Base-by-base conservation (phyloP, 2,113 vertebrate genomes). In the Tetrax tetrax region DNA sequence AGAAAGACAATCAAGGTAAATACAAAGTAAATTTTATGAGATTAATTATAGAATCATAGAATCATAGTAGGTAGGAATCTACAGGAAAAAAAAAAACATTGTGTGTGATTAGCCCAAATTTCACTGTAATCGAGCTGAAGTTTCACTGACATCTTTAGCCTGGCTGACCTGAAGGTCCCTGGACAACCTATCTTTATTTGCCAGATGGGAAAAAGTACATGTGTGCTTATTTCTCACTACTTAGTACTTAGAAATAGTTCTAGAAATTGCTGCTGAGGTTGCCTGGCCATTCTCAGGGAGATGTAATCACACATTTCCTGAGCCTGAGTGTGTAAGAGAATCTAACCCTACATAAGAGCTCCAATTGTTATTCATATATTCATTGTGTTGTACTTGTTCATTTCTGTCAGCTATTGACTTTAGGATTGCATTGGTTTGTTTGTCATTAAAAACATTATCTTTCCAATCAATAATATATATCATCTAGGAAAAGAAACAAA, bases 381-480 rank as follows among this genome's bases (percentile, higher is more conserved):
- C 95, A 97, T 95, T 93, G 60, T 87, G 47, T 82, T 93, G 31
- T 48, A 78, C 70, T 90, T 91, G 65, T 95, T 97, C 53, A 75
- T 96, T 96, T 95, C 69, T 78, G 35, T 87, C 83, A 92, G 75
- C 31, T 96, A 78, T 97, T 97, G 93, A 96, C 84, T 96, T 82
- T 96, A 83, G 82, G 71, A 93, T 95, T 90, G n/a, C 61, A 74
- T 53, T 87, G 35, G 92, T 93, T 95, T 93, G 91, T 87, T 96
- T 96, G 92, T 95, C 66, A 96, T 97, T 95, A 95, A 91, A 94
- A 96, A 78, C 8, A 6, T 92, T 93, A 90, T 86, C 80, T 94
- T 95, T 84, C 85, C 53, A 95, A 96, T 97, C 87, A 97, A 96
- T 97, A 97, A 96, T 96, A 94, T 90, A 95, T 96, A 94, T 35